phyloP scores from a whole-genome alignment of 2,113 vertebrate genomes.

The Camelus bactrianus region DNA sequence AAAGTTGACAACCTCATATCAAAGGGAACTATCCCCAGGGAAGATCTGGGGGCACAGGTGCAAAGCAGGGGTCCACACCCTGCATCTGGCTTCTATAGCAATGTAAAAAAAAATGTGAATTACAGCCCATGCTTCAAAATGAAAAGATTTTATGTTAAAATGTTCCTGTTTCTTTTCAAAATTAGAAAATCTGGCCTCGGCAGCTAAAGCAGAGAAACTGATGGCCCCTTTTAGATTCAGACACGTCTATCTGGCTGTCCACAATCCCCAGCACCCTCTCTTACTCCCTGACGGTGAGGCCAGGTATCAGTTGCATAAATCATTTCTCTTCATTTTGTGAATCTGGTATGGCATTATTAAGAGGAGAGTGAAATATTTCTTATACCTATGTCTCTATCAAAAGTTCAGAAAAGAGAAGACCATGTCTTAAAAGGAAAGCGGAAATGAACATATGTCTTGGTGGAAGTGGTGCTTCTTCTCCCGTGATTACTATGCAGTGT shows the following conservation, averaged over 20 bases:
- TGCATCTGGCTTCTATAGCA: not conserved
- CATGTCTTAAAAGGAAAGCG: slow-evolving; percentile 40
- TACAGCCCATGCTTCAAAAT: not conserved
- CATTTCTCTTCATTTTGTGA: slow-evolving; percentile 52
- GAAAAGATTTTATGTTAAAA: not conserved
- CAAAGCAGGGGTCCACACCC: not conserved
- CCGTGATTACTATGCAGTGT: not conserved
- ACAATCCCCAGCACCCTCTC: not conserved
- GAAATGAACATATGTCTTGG: slow-evolving; percentile 14
- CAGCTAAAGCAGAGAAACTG: not conserved
- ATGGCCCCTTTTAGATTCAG: not conserved
- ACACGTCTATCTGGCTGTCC: not conserved
- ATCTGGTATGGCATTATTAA: slow-evolving; percentile 18
- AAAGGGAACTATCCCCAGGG: not conserved
- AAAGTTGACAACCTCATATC: not conserved
- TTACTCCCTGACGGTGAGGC: not conserved
- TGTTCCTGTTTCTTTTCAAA: slow-evolving; percentile 4
- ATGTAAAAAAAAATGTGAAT: not conserved
- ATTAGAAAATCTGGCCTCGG: not conserved
- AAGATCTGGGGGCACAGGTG: not conserved
- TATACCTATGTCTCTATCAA: not conserved
- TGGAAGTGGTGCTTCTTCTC: not conserved
- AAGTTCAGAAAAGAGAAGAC: not conserved
- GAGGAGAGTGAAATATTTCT: slow-evolving; percentile 60
- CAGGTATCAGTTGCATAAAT: not conserved